phyloP scores from a whole-genome alignment of 2,888 invertebrate species.

The Steinernema carpocapsae region DNA sequence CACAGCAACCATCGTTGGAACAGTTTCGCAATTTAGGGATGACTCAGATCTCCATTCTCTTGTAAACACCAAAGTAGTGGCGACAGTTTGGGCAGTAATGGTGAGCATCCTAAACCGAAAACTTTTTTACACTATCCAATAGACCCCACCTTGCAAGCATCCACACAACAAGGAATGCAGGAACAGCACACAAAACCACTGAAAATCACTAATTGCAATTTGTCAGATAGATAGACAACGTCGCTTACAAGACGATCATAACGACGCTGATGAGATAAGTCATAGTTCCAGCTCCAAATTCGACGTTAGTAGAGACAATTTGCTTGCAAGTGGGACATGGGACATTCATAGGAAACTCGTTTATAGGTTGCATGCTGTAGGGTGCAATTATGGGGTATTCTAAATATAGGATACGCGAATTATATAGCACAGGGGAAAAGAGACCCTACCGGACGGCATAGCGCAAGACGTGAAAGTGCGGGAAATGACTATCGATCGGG shows the following conservation, averaged over 20 bases:
- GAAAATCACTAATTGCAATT: too few species aligned
- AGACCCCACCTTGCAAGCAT: slow-evolving; percentile 2
- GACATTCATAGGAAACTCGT: slow-evolving; percentile 13
- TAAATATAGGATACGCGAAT: background rate
- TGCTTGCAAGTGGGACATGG: background rate
- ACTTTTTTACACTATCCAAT: background rate
- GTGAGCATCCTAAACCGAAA: background rate
- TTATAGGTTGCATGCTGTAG: background rate
- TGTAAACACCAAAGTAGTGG: slow-evolving; percentile 16
- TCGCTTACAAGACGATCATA: background rate
- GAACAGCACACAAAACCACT: slow-evolving; percentile 8
- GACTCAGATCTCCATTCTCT: background rate
- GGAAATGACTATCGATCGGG: background rate
- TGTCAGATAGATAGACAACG: background rate
- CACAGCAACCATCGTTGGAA: too few species aligned
- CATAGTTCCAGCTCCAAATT: background rate
- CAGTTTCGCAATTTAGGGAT: background rate
- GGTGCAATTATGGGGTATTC: background rate
- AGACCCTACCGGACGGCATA: too few species aligned
- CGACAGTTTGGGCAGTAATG: slow-evolving; percentile 17
- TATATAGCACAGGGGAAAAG: too few species aligned
- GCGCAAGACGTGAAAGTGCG: background rate
- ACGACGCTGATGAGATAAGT: background rate
- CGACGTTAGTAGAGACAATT: background rate
- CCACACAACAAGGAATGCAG: background rate